Percentiles rank a stretch among this genome's conserved stretches.
These are phyloP conservation scores for Bruchidius siliquastri DNA, from an alignment of 2,888 invertebrate genomes.

Conservation along the genomic window DNA sequence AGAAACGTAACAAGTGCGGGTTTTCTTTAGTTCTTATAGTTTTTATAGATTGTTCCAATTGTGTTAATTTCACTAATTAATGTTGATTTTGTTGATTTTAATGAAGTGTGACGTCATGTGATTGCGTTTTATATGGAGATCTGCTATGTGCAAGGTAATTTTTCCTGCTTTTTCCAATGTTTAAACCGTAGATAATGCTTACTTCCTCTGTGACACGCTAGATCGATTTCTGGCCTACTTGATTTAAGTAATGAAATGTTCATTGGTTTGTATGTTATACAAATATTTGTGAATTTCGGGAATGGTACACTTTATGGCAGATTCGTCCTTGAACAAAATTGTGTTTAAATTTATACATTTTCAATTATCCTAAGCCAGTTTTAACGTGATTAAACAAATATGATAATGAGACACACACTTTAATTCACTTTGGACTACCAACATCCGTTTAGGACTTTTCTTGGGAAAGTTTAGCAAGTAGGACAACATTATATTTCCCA, in stretches of 20 bases:
- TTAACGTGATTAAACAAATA: neutral
- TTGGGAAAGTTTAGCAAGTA: conserved; percentile 40
- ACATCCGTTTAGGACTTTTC: conserved; percentile 29
- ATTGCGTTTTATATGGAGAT: conserved; percentile 45
- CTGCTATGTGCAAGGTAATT: conserved; percentile 40
- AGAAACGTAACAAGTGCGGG: conserved; percentile 39
- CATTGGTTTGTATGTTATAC: neutral
- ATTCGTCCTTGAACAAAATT: conserved; percentile 39
- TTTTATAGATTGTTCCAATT: conserved; percentile 29
- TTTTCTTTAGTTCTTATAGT: conserved; percentile 27
- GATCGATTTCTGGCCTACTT: conserved; percentile 8
- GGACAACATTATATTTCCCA: conserved; percentile 39
- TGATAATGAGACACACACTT: conserved; percentile 1
- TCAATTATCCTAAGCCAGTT: conserved; percentile 24
- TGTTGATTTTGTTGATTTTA: conserved; percentile 37
- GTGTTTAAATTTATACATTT: conserved; percentile 34
- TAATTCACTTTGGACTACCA: conserved; percentile 6
- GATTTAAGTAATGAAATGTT: conserved; percentile 27
- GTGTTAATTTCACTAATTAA: conserved; percentile 27
- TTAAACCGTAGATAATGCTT: conserved; percentile 5
- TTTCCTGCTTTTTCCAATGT: conserved; percentile 29
- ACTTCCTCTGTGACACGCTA: conserved; percentile 6
- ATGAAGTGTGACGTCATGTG: conserved; percentile 46
- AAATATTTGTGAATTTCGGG: conserved; percentile 25
- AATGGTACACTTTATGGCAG: conserved; percentile 24